Percentiles rank a stretch among this genome's conserved stretches.
These are phyloP conservation scores for Parotocinclus haroldoi DNA, from an alignment of 2,797 vertebrate genomes.

Conservation along the genomic window DNA sequence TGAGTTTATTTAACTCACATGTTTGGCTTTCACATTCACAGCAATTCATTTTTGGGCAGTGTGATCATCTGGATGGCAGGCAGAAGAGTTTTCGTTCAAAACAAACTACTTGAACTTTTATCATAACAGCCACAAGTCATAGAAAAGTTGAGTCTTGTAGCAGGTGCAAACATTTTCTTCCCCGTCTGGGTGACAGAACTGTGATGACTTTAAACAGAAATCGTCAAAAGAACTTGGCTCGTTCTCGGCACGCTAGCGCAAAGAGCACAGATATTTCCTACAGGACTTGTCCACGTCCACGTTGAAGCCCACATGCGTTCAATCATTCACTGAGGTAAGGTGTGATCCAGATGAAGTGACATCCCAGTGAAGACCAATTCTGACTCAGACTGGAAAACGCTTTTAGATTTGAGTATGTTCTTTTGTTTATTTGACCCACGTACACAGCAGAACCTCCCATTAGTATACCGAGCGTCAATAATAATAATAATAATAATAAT, in stretches of 20 bases:
- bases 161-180: slow-evolving; percentile 25
- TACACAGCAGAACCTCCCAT: no score
- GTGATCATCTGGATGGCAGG: slow-evolving; percentile 31
- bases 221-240: slow-evolving; percentile 16
- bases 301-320: neutral
- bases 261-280: slow-evolving; percentile 33
- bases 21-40: slow-evolving; percentile 25
- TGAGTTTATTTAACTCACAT: slow-evolving; percentile 23
- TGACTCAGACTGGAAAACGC: no score
- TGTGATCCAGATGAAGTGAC: neutral
- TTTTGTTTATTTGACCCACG: no score
- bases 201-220: slow-evolving; percentile 15
- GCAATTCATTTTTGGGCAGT: slow-evolving; percentile 23
- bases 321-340: neutral
- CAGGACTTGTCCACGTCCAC: slow-evolving; percentile 10
- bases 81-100: slow-evolving; percentile 3
- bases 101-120: slow-evolving; percentile 11
- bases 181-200: slow-evolving; percentile 12
- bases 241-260: slow-evolving; percentile 17
- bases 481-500: no score
- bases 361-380: no score
- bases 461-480: no score
- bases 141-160: slow-evolving; percentile 14
- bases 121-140: slow-evolving; percentile 8
- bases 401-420: no score